Base-by-base conservation (phyloP, 2,797 vertebrate genomes). In the Micromesistius poutassou region DNA sequence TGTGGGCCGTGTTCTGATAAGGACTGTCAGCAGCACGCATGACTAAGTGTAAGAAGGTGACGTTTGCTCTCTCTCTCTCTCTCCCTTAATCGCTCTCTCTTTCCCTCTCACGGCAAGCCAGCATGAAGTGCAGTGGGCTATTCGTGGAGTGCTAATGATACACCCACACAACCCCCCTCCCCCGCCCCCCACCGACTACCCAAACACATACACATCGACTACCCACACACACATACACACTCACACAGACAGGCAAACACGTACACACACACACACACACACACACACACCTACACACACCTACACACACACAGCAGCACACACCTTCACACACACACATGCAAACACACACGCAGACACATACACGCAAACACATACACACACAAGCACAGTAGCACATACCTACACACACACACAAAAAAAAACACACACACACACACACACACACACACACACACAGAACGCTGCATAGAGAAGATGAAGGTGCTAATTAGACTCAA, bases 101-200 rank as follows among this genome's bases (percentile, higher is more conserved):
- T 22, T 35, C 36, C 12, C 72, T 66, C 19, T 42, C 30, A 77
- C 71, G 73, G 5, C 14, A 62, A 72, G 19, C 12, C 22, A 42
- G 25, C 62, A 9, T 5, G 38, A 30, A 2, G 36, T 75, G 33
- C 25, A 4, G 30, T 75, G 33, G 31, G 13, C 74, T 80, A 78
- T 80, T 78, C 74, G 22, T 33, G 40, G 74, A 75, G 74, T 55
- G 77, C 46, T 80, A 80, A 83, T 83, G 74, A 80, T 71, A 31
- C 68, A 71, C 68, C 70, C 30, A 1, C 30, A 5, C 12, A 16
- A 30, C 31, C 28, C 68, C 28, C 68, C 1, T 4, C 50, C 0
- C 50, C 7, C 22, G 16, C 0, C 50, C 7, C 22, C 0, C 55
- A 66, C 55, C 2, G 2, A 22, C 16, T 46, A 46, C 62, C 16